These are phyloP conservation scores for Pollachius pollachius DNA, from an alignment of 2,113 vertebrate genomes.

Conservation along the genomic window DNA sequence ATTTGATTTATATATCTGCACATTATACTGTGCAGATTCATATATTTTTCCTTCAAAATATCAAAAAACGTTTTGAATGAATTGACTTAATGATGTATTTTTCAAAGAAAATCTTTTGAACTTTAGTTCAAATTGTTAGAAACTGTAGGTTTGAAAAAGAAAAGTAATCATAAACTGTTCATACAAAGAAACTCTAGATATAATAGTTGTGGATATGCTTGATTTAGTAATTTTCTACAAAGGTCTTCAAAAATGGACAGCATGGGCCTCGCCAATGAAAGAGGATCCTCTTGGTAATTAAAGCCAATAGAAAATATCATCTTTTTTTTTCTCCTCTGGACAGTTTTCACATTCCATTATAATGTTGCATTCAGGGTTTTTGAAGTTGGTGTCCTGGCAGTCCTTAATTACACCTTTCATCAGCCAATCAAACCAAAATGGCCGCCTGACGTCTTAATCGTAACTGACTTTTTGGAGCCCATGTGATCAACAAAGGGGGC, in stretches of 20 bases:
- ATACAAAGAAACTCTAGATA: slow-evolving; percentile 43
- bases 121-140: too few species aligned
- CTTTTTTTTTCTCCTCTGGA: slow-evolving; percentile 62
- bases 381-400: slow-evolving; percentile 65
- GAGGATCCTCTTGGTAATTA: slow-evolving; percentile 73
- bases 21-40: too few species aligned
- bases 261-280: slow-evolving; percentile 67
- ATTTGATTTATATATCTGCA: too few species aligned
- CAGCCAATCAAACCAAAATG: slow-evolving; percentile 69
- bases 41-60: too few species aligned
- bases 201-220: slow-evolving; percentile 55
- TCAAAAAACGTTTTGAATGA: too few species aligned
- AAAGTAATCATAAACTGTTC: slow-evolving; percentile 25
- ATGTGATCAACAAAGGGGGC: slow-evolving; percentile 49
- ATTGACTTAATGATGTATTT: too few species aligned
- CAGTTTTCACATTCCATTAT: slow-evolving; percentile 74
- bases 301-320: slow-evolving; percentile 74
- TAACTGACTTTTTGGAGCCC: slow-evolving; percentile 45
- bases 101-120: too few species aligned
- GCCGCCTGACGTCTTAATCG: slow-evolving; percentile 61
- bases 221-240: slow-evolving; percentile 64
- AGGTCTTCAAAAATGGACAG: slow-evolving; percentile 61
- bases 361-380: slow-evolving; percentile 67
- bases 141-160: slow-evolving; percentile 41
- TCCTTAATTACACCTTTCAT: slow-evolving; percentile 75